Evolutionary conservation across 2,113 vertebrate genomes (phyloP), one percentile per base, ranked within the genome.

Genomic region (Neomonachus schauinslandi): DNA sequence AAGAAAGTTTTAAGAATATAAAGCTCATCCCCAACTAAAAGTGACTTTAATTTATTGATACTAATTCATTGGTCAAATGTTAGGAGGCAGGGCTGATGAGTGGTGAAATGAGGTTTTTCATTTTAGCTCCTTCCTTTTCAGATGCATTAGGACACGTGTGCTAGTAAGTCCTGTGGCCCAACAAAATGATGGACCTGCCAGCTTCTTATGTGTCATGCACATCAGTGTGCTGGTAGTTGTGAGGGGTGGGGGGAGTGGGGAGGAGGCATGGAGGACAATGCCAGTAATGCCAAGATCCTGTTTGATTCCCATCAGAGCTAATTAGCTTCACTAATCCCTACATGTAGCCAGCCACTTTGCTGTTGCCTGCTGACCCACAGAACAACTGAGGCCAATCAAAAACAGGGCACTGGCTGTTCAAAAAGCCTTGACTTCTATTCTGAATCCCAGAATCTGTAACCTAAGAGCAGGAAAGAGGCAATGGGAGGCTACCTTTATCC

Each of bases 251-350:
- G 46, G 7, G 46, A 9, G 46, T 9, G 63, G 63, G 63, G 63
- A 28, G 9, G 88, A 69, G 90, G 83, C 22, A 46, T 5, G 82
- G 5, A 72, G 57, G 61, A 31, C 11, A 42, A 65, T 49, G 59
- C 57, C 46, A 65, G 51, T 24, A 36, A 92, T 46, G 87, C 55
- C 33, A 84, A 85, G 28, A 74, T 77, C 49, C 51, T 88, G 7
- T 51, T 91, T 79, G 71, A 94, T 95, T 95, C 86, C 87, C 91
- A 76, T 87, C 83, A 88, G 96, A 84, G 76, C 94, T 90, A 94
- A 96, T 98, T 96, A 98, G 79, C 53, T 39, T 92, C 76, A 31
- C 76, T 96, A 83, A 81, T 81, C 69, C 26, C 5, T n/a, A 46
- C 63, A 59, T 0, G 3, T 33, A 77, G 5, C 36, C 2, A 21